Conservation (phyloP, 2,113 vertebrate species). For the Cyanoderma ruficeps region DNA sequence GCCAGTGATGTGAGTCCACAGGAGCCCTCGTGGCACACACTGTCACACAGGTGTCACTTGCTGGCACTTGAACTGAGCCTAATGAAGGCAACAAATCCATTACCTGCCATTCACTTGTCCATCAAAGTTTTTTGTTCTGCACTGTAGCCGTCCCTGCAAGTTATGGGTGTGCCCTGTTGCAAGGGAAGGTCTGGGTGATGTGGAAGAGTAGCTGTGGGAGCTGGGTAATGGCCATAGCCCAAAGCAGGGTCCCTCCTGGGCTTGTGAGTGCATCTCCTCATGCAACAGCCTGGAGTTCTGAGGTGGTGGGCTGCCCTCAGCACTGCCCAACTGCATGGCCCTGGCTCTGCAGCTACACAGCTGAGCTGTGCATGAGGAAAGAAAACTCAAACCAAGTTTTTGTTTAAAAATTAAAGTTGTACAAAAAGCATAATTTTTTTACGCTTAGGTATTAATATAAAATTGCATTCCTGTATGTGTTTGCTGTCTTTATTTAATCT, state of each 20-base stretch:
- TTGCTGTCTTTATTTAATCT: not conserved
- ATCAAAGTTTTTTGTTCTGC: not conserved
- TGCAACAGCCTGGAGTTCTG: not conserved
- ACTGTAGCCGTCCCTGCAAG: not conserved
- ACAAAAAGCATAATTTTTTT: accelerated
- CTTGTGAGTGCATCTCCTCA: accelerated
- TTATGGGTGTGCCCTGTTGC: accelerated
- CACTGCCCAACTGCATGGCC: accelerated
- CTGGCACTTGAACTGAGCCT: not conserved
- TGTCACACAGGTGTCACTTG: accelerated
- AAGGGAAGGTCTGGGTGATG: too few relatives aligned
- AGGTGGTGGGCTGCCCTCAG: not conserved
- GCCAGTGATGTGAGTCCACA: conserved; percentile 69
- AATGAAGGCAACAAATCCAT: not conserved
- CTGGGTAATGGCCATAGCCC: too few relatives aligned
- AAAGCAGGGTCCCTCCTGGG: not conserved
- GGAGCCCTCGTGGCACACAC: accelerated
- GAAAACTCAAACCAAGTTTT: accelerated
- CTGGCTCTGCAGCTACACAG: not conserved
- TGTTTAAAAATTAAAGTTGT: too few relatives aligned
- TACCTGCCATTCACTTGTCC: accelerated
- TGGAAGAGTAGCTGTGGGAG: not conserved
- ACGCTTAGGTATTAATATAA: accelerated
- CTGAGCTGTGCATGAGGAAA: not conserved
- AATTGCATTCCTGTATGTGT: too few relatives aligned